These are phyloP conservation scores for Cordilura impudica DNA, from an alignment of 2,888 invertebrate genomes.

Conservation along the genomic window DNA sequence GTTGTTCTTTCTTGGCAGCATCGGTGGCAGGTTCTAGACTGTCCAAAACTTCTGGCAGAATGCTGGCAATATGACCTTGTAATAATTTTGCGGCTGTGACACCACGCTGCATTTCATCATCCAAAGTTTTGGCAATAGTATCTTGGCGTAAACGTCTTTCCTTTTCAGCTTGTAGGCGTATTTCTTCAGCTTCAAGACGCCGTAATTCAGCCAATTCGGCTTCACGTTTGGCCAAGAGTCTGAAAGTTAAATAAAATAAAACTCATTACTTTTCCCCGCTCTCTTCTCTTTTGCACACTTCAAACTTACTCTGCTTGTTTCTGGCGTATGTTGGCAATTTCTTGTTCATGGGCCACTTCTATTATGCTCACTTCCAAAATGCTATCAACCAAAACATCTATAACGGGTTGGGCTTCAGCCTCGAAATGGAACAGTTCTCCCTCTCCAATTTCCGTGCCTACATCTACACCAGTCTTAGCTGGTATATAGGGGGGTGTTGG, in stretches of 20 bases:
- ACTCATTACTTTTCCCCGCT: not conserved
- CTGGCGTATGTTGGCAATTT: slow-evolving; percentile 87
- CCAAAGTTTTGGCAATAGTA: slow-evolving; percentile 81
- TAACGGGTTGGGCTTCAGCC: slow-evolving; percentile 91
- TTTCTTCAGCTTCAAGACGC: slow-evolving; percentile 88
- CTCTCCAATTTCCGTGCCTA: slow-evolving; percentile 90
- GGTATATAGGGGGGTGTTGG: slow-evolving; percentile 88
- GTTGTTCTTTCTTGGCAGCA: slow-evolving; percentile 79
- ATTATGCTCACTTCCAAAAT: slow-evolving; percentile 92
- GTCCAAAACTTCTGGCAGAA: slow-evolving; percentile 90
- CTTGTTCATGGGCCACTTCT: slow-evolving; percentile 96
- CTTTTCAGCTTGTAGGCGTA: slow-evolving; percentile 84
- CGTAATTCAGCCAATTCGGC: slow-evolving; percentile 90
- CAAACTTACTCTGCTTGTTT: slow-evolving; percentile 79
- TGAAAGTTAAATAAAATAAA: slow-evolving; percentile 51
- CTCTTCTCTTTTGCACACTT: slow-evolving; percentile 19
- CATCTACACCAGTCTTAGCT: slow-evolving; percentile 88
- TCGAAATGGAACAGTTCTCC: slow-evolving; percentile 97
- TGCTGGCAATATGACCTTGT: slow-evolving; percentile 91
- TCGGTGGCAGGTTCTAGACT: slow-evolving; percentile 80
- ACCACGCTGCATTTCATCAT: slow-evolving; percentile 88
- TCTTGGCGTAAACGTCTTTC: slow-evolving; percentile 86
- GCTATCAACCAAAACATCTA: slow-evolving; percentile 93
- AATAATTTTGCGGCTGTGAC: slow-evolving; percentile 90
- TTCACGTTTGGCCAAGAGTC: slow-evolving; percentile 81